Evolutionary conservation across 2,113 vertebrate genomes (phyloP), one percentile per base, ranked within the genome.

Genomic region (Bettongia penicillata): DNA sequence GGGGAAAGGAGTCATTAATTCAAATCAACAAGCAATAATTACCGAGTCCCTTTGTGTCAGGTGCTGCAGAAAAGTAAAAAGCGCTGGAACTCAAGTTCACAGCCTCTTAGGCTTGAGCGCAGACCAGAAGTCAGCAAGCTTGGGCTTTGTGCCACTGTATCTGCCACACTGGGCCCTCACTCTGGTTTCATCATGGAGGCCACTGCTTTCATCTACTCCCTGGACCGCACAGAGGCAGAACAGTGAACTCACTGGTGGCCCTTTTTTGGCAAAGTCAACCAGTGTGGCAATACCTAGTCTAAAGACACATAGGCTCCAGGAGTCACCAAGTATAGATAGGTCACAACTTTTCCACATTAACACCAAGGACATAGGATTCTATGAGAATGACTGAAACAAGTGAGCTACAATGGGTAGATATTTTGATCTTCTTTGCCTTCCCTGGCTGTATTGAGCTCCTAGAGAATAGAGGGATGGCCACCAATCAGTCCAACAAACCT

Each of bases 1-100:
- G 90, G 98, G 93, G 96, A 10, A 96, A 90, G 1, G 0, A 0
- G 0, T 94, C 77, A 94, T 31, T 47, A 47, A 25, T 24, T 49
- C 52, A n/a, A 43, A 31, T 9, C 43, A 53, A 77, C 61, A 57
- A 19, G 16, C n/a, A 53, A 12, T 19, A 53, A 12, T 19, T 52
- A 52, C 0, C 0, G 50, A 53, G 61, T n/a, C 4, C 1, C n/a
- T 92, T 19, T 51, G 28, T 4, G 57, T 77, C 22, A 28, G 43
- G 57, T 7, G 14, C 51, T 31, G 2, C 7, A 16, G 14, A n/a
- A 84, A 84, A 84, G 23, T 23, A 16, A 84, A 43, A 14, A 43
- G 16, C 43, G 16, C 19, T 43, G 47, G 37, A 90, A 37, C 8
- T 48, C 49, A 22, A 0, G 0, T 5, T 31, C 48, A 8, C 50